Conservation (phyloP, 2,113 vertebrate genomes). For the Spea multiplicata region DNA sequence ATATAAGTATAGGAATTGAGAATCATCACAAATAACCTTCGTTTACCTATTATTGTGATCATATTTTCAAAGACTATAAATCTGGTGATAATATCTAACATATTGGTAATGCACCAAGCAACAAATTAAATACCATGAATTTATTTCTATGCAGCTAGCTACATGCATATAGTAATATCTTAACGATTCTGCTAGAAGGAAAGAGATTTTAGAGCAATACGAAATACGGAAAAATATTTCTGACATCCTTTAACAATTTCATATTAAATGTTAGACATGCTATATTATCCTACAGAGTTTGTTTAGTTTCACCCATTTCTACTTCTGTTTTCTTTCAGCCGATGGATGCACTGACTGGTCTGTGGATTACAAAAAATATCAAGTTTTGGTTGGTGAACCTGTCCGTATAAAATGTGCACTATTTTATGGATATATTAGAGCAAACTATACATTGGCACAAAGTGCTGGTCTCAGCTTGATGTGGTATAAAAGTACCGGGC, state of each 20-base stretch:
- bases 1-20: too few relatives aligned
- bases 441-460: conserved; percentile 95
- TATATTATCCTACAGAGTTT: too few relatives aligned
- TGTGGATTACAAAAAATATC: conserved; percentile 97
- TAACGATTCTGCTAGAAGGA: not conserved
- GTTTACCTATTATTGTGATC: too few relatives aligned
- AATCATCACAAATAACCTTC: too few relatives aligned
- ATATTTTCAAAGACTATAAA: not conserved
- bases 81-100: conserved; percentile 13
- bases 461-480: conserved; percentile 95
- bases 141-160: not conserved
- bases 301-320: too few relatives aligned
- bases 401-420: conserved; percentile 97
- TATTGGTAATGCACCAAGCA: conserved; percentile 24
- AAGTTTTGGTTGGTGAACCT: conserved; percentile 93
- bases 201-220: conserved; percentile 14
- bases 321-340: conserved; percentile 68
- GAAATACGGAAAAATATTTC: too few relatives aligned
- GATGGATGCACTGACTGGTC: conserved; percentile 99
- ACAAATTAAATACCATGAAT: conserved; percentile 10
- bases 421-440: conserved; percentile 98
- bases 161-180: not conserved
- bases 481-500: conserved; percentile 97
- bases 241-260: too few relatives aligned
- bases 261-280: too few relatives aligned